Evolutionary conservation across 2,797 vertebrate species (phyloP), one percentile per base, ranked within the genome.

Genomic region (Triplophysa bombifrons): DNA sequence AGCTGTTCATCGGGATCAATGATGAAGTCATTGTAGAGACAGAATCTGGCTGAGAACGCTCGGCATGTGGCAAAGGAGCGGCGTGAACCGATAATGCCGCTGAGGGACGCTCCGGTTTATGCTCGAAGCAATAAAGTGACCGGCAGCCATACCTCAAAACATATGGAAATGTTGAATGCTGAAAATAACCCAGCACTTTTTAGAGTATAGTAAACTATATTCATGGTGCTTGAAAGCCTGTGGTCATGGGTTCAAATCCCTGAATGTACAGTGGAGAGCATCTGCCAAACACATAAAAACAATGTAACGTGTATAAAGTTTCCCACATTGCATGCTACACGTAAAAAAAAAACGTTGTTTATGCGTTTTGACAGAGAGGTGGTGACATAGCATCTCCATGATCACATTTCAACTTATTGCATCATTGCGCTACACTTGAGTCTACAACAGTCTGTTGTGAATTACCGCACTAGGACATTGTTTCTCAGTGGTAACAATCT

Each of bases 401-500:
- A 71, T 71, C 30, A 6, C 7, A 53, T 78, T 78, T 71, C 76
- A 12, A 51, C 41, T 34, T 27, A 56, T 78, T 64, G 76, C 76
- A 71, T 78, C 67, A 78, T 70, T 50, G 61, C 30, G 66, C 34
- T 61, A 50, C 66, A 61, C 58, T 12, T 60, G 66, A 69, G 38
- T n/a, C 10, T 25, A 25, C 19, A 11, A 75, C 61, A 25, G 48
- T 75, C 16, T 41, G 73, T 55, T 22, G 46, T 55, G 50, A 76
- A 46, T 76, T 66, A 76, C 19, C 11, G 65, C 41, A 60, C 34
- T 58, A 50, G 22, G 27, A 78, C 46, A 4, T 14, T 34, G 65
- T 70, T 63, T 71, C 67, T 46, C 58, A 63, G 30, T 4, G 30
- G 48, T 48, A 41, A 83, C 78, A 89, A 89, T 88, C 85, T 86